Conservation (phyloP, 1,140 invertebrate genomes). For the Gryllus bimaculatus region DNA sequence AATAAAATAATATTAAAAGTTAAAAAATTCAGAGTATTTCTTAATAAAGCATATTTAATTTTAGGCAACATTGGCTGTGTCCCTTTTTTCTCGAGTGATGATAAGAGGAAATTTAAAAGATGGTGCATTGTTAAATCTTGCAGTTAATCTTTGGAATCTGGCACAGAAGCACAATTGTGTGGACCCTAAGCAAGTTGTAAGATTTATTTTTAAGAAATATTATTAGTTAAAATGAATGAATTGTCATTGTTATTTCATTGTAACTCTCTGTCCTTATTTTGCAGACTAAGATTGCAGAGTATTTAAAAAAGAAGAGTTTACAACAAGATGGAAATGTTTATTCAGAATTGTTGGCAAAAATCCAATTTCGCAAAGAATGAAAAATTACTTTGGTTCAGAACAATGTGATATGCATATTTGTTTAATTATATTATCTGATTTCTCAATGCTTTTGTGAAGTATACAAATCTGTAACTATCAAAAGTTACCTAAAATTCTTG, state of each 20-base stretch:
- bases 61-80: slow-evolving; percentile 53
- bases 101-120: slow-evolving; percentile 56
- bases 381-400: too few relatives aligned
- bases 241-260: slow-evolving; percentile 12
- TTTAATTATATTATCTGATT: too few relatives aligned
- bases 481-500: too few relatives aligned
- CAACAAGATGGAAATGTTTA: slow-evolving; percentile 14
- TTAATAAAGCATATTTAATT: background rate
- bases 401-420: too few relatives aligned
- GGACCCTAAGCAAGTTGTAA: slow-evolving; percentile 42
- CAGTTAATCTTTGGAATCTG: slow-evolving; percentile 69
- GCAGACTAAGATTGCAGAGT: slow-evolving; percentile 22
- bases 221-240: background rate
- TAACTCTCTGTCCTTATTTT: background rate
- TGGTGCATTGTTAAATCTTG: slow-evolving; percentile 49
- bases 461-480: too few relatives aligned
- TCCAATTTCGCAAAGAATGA: background rate
- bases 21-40: slow-evolving; percentile 6
- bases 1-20: background rate
- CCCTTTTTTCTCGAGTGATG: slow-evolving; percentile 63
- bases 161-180: slow-evolving; percentile 48
- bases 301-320: slow-evolving; percentile 22
- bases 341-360: slow-evolving; percentile 13
- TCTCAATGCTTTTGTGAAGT: too few relatives aligned
- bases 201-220: slow-evolving; percentile 16